These are phyloP conservation scores for Ficedula albicollis DNA, from an alignment of 2,797 vertebrate genomes.

Conservation along the genomic window DNA sequence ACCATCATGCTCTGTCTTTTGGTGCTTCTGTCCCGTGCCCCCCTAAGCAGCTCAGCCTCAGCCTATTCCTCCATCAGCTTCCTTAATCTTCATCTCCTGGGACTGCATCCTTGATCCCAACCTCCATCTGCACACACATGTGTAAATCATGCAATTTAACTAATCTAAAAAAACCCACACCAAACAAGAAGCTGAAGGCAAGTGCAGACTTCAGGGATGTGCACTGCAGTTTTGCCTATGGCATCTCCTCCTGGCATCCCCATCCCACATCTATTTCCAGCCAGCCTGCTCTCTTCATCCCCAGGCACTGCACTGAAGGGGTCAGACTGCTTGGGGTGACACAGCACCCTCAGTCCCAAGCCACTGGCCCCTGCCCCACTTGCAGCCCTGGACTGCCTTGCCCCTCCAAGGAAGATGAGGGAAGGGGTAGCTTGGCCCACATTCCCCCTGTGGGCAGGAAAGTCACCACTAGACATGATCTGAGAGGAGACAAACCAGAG, in stretches of 20 bases:
- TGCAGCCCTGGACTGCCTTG: background rate
- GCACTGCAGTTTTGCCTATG: background rate
- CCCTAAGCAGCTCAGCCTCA: background rate
- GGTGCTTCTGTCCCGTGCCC: fast-evolving
- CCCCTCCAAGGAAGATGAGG: background rate
- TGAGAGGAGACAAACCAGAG: background rate
- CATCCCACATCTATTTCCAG: fast-evolving
- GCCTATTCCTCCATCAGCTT: background rate
- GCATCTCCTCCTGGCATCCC: background rate
- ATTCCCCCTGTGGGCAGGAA: background rate
- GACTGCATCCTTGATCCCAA: background rate
- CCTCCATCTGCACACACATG: background rate
- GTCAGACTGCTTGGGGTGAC: background rate
- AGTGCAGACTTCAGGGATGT: background rate
- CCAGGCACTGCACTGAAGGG: background rate
- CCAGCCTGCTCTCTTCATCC: background rate
- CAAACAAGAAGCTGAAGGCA: background rate
- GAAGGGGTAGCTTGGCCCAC: background rate
- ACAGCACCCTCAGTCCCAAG: background rate
- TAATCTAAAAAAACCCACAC: background rate
- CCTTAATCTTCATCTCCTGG: background rate
- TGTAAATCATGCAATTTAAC: background rate
- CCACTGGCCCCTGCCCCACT: background rate
- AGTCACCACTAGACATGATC: background rate
- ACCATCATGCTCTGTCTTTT: background rate